Base-by-base conservation (phyloP, 2,888 invertebrate species). In the Mimachlamys varia region DNA sequence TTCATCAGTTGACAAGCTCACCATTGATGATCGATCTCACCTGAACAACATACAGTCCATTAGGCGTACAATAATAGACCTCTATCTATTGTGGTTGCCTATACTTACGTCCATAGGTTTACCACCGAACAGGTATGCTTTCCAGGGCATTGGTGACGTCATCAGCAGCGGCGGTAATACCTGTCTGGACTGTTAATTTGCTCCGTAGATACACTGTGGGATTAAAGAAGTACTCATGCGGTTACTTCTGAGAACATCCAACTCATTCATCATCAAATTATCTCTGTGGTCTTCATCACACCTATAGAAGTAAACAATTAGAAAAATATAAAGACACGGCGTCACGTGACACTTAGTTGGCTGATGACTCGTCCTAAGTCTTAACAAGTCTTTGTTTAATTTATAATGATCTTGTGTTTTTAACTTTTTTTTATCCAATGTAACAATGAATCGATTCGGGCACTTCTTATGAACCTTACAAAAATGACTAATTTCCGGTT, bases 121-220 rank as follows among this genome's bases (percentile, higher is more conserved):
- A 76, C 76, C 76, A 76, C 76, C 12, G 76, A 76, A 76, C 76
- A 76, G 76, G 76, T 76, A 76, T 33, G 27, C 33, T 22, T 33
- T 27, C 27, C 76, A 76, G 27, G 76, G 33, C 76, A 76, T 33
- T 76, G 76, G 15, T 76, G 76, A 76, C 76, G 76, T 76, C 76
- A 76, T 76, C 76, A 10, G 12, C 22, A 76, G 0, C 33, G 76
- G 22, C 76, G 22, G 12, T 33, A 3, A 76, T 27, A 76, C 76
- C 33, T 76, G 76, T 76, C 27, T 76, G 7, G 76, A 10, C 33
- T 76, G 12, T 22, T 33, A 7, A 22, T 58, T 17, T 7, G 58
- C 19, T 22, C 58, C n/a, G 58, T 58, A 58, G 19, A 19, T 27
- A n/a, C 27, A 76, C 27, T 27, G 62, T 50, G 27, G 5, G 4